Evolutionary conservation across 2,113 vertebrate species (phyloP), one percentile per base, ranked within the genome.

Genomic region (Oncorhynchus clarkii): DNA sequence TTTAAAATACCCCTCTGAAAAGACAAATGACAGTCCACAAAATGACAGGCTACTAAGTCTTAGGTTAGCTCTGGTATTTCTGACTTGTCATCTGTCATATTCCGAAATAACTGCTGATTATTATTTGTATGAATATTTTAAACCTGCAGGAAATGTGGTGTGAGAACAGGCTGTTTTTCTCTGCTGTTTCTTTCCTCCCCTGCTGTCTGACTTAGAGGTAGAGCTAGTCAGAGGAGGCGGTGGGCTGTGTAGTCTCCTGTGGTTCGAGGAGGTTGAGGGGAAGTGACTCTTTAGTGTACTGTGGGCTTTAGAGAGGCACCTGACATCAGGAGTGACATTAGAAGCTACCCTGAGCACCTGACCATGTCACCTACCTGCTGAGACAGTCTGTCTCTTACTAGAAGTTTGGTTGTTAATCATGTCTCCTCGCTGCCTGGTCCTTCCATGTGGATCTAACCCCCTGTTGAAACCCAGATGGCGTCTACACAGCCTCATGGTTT

Each of bases 401-500:
- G 4, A 13, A 14, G 29, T 68, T 68, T 67, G 14, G 18, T 14
- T 67, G 12, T 29, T 34, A 34, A 39, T 34, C 31, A n/a, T 67
- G 27, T 29, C 29, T 31, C 1, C 39, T 45, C 8, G 39, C 22
- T 24, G 62, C 22, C 62, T 8, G 31, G 29, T 68, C 18, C 13
- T 68, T 20, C 18, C 12, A 59, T 34, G n/a, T 22, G 66, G 49
- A 39, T 57, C 7, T 75, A 75, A 75, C 49, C 12, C 66, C 27
- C 45, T 31, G 26, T n/a, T 69, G 13, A 67, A 48, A 14, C 65
- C 22, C 27, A 57, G 48, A n/a, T 59, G 65, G 51, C 6, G 16
- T 75, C 18, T 11, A 67, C 31, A 18, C 67, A n/a, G 59, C 59
- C n/a, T 85, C 77, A 82, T 82, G 84, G 80, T 87, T 89, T 88